Evolutionary conservation across 2,113 vertebrate species (phyloP).

Genomic region (Plecturocebus donacophilus): DNA sequence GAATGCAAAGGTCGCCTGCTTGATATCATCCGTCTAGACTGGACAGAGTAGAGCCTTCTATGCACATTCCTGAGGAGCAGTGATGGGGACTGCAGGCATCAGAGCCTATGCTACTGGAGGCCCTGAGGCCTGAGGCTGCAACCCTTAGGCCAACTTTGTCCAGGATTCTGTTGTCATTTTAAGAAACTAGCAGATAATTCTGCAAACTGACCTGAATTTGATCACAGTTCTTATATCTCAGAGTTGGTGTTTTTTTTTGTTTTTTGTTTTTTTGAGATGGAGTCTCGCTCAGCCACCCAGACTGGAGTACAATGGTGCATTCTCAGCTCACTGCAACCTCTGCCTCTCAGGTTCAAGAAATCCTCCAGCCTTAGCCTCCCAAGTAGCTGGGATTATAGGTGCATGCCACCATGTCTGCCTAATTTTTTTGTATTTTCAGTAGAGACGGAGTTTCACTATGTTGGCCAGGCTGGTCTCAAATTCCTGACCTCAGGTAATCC

Average conservation of each 20-base stretch:
- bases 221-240: neutral
- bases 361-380: no score
- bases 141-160: slow-evolving; percentile 35
- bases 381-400: no score
- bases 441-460: no score
- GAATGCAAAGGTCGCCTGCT: slow-evolving; percentile 82
- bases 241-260: neutral
- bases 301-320: no score
- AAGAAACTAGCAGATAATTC: slow-evolving; percentile 8
- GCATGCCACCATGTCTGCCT: no score
- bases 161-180: neutral
- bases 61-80: slow-evolving; percentile 83
- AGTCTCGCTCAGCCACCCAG: no score
- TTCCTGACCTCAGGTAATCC: no score
- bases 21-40: slow-evolving; percentile 84
- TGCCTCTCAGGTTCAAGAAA: no score
- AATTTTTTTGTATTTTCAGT: no score
- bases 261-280: no score
- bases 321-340: no score
- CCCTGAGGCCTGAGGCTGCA: neutral
- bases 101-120: slow-evolving; percentile 5
- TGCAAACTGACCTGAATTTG: neutral
- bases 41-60: slow-evolving; percentile 73
- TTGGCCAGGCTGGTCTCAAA: no score
- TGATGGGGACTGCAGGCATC: slow-evolving; percentile 76